phyloP scores from a whole-genome alignment of 2,113 vertebrate genomes.

The Pundamilia nyererei region DNA sequence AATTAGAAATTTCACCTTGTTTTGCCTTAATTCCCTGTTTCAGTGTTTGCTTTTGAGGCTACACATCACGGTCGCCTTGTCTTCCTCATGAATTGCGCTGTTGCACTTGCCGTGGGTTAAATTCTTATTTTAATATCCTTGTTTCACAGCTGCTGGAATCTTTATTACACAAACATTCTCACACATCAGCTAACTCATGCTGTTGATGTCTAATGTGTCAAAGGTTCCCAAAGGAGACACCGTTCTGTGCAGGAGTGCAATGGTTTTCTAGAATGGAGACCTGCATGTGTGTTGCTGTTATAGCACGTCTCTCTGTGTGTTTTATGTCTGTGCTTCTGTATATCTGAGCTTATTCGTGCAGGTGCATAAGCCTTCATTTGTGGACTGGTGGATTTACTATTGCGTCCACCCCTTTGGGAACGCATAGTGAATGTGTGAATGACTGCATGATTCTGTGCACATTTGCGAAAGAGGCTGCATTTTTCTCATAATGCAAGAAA shows the following conservation, averaged over 20 bases:
- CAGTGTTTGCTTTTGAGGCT: background rate
- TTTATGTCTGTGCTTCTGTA: background rate
- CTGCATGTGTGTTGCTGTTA: background rate
- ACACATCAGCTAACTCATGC: background rate
- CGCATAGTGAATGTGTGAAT: background rate
- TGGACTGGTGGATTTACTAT: background rate
- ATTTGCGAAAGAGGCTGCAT: background rate
- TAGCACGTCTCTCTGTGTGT: background rate
- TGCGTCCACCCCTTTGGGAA: background rate
- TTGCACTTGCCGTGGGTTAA: background rate
- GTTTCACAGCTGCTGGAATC: background rate
- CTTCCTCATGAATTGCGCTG: background rate
- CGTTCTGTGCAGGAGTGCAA: background rate
- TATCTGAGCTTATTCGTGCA: background rate
- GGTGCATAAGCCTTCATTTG: background rate
- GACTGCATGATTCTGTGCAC: background rate
- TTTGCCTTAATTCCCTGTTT: background rate
- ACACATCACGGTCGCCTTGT: background rate
- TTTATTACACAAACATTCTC: background rate
- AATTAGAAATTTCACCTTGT: background rate
- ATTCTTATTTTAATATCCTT: background rate
- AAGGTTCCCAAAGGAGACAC: background rate
- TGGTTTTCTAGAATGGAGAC: background rate
- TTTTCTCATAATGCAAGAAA: background rate
- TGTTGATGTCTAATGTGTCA: background rate